Evolutionary conservation across 2,888 invertebrate species (phyloP), one percentile per base, ranked within the genome.

Genomic region (Drosophila greeni): DNA sequence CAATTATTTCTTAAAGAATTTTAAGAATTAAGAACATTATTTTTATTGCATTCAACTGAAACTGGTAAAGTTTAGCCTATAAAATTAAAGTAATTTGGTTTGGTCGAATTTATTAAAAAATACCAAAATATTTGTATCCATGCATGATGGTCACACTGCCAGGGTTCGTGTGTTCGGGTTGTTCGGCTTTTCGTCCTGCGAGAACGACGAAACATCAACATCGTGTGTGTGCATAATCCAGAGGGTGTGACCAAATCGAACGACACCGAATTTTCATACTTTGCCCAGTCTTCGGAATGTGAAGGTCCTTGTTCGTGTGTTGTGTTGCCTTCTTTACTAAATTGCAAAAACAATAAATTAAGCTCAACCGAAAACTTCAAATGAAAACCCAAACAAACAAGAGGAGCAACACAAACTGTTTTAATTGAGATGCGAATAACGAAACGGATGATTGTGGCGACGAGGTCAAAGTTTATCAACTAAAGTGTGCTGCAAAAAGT

Each of bases 161-260:
- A n/a, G 37, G 51, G 37, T 47, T 47, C 45, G 45, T 47, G 45
- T 20, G 37, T 29, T 56, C 54, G 55, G 52, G 52, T 37, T 16
- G 36, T 29, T 52, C 53, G 53, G 26, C 55, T 56, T 53, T 56
- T 56, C 54, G 37, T 80, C 77, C 83, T 78, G 81, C 70, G 31
- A 52, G 64, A 42, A 49, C 62, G 24, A 43, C 64, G 66, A 62
- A 26, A 43, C 45, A 47, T 47, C 66, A 82, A 82, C 72, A 80
- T 79, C 79, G 78, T 74, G 72, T 77, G 78, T 74, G 72, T 77
- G 78, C 85, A 82, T 82, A 79, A 82, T 86, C 83, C 85, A 86
- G 88, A 88, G 88, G 88, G 88, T 88, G 88, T 88, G 88, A 87
- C 62, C 88, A 88, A 88, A 87, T 87, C 87, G 87, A 86, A 87